Evolutionary conservation across 2,888 invertebrate species (phyloP), one percentile per base, ranked within the genome.

Genomic region (Endomychus coccineus): DNA sequence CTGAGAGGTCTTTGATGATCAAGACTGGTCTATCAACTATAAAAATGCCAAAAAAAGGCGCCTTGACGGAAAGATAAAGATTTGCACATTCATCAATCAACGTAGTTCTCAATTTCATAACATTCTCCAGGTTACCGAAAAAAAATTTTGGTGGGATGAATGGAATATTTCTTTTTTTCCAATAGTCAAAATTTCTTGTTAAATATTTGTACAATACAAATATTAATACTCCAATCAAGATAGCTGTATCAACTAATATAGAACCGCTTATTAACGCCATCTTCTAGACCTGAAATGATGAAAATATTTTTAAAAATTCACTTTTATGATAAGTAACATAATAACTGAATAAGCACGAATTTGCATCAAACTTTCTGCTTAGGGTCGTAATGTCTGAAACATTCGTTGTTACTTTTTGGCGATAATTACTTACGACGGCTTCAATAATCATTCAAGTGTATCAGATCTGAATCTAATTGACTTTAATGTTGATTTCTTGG

Each of bases 21-120:
- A 73, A 42, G 27, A 64, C 61, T 0, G 73, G 74, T 37, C 64
- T 66, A 39, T 68, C 63, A 27, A 71, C 64, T 14, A 68, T 62
- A 46, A 67, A 73, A 25, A 73, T 63, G 2, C 74, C 74, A 11
- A 71, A 58, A 42, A 58, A 68, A 3, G 60, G 61, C n/a, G n/a
- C n/a, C 7, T 48, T 40, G 2, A 36, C 43, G 4, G 36, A 25
- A 2, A 39, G 33, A 37, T 46, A 44, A 1, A 39, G 19, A 6
- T 23, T 36, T 10, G 17, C 19, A 4, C 35, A 21, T 15, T 17
- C 24, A 16, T 30, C 16, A 2, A 30, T 31, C 14, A 36, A 30
- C n/a, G 27, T 16, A 19, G 16, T 27, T 12, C 22, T 35, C 4
- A 17, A 25, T 5, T 21, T 14, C 3, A 27, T 4, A n/a, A 35